These are phyloP conservation scores for Spodoptera litura DNA, from an alignment of 1,140 invertebrate species.

Conservation along the genomic window DNA sequence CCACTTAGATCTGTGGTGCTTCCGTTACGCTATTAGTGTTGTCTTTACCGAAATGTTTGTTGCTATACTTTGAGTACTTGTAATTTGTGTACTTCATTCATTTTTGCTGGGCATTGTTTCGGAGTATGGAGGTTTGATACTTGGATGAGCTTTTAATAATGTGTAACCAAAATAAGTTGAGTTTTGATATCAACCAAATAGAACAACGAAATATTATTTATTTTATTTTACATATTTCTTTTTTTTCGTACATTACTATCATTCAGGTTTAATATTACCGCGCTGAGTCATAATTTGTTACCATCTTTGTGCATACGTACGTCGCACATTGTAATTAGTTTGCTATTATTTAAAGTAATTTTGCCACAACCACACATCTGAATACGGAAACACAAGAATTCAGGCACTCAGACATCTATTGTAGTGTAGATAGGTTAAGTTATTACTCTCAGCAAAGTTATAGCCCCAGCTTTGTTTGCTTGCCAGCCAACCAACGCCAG, in stretches of 20 bases:
- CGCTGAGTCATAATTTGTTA: too few relatives aligned
- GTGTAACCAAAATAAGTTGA: too few relatives aligned
- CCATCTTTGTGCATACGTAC: too few relatives aligned
- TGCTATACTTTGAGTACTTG: constrained; percentile 38
- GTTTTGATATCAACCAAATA: too few relatives aligned
- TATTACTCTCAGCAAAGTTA: constrained; percentile 20
- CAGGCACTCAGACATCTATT: constrained; percentile 11
- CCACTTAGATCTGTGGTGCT: constrained; percentile 75
- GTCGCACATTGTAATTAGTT: too few relatives aligned
- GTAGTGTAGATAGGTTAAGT: constrained; percentile 21
- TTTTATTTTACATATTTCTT: too few relatives aligned
- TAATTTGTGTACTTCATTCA: constrained; percentile 35
- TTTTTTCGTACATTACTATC: too few relatives aligned
- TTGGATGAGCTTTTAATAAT: too few relatives aligned
- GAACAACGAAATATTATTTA: too few relatives aligned
- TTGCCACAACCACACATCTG: not conserved
- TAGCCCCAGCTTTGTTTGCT: constrained; percentile 9
- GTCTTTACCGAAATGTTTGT: constrained; percentile 75
- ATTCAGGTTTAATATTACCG: too few relatives aligned
- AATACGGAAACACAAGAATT: not conserved
- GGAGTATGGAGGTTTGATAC: not conserved
- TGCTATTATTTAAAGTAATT: not conserved
- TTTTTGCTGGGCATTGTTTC: not conserved
- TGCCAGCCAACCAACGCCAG: constrained; percentile 3
- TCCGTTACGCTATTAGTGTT: constrained; percentile 77